Conservation (phyloP, 2,888 invertebrate species). For the Anorthoa munda region DNA sequence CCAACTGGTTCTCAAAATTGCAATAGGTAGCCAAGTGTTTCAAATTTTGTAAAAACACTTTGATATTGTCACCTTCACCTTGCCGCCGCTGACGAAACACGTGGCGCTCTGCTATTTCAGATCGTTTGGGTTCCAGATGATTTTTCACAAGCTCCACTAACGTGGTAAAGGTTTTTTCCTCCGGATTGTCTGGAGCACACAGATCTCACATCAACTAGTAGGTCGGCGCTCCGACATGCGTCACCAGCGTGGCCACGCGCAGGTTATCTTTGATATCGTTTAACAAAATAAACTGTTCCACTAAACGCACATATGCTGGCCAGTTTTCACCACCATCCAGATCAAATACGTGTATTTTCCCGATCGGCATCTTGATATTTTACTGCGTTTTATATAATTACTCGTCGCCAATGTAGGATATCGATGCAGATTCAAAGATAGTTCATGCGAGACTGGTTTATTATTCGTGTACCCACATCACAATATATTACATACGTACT, state of each 20-base stretch:
- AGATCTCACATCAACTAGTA: no score
- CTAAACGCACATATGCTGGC: no score
- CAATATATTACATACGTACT: no score
- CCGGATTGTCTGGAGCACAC: conserved; percentile 61
- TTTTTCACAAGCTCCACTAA: conserved; percentile 53
- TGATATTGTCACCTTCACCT: conserved; percentile 25
- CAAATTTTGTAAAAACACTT: conserved; percentile 30
- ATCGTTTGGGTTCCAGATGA: conserved; percentile 59
- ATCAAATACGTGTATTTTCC: no score
- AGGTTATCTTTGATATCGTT: not conserved
- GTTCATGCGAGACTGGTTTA: no score
- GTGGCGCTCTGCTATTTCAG: conserved; percentile 62
- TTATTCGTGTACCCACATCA: no score
- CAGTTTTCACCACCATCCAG: no score
- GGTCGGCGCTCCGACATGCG: conserved; percentile 38
- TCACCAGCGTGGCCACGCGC: not conserved
- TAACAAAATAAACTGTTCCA: no score
- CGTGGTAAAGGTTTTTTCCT: conserved; percentile 41
- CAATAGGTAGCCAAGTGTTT: conserved; percentile 52
- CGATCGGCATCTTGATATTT: no score
- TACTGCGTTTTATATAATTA: no score
- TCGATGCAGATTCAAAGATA: no score
- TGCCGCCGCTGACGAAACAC: conserved; percentile 58
- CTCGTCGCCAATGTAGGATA: no score
- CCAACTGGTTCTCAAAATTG: conserved; percentile 52